Evolutionary conservation across 2,797 vertebrate genomes (phyloP), one percentile per base, ranked within the genome.

Genomic region (Tangara arthus): DNA sequence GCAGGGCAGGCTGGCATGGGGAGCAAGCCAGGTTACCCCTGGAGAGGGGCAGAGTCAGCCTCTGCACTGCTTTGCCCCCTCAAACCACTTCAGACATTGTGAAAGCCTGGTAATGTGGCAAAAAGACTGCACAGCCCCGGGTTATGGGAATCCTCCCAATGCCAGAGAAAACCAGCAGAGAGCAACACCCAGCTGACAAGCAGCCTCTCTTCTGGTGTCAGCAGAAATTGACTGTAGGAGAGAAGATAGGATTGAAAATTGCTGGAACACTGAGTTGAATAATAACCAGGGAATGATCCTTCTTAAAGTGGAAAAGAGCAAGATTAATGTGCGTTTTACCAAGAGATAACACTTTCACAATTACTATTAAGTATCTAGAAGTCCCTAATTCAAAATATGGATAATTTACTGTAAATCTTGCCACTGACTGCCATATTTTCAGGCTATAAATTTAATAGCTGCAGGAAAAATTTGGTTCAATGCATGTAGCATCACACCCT

Each of bases 261-360:
- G 15, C 82, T 85, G 72, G 37, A 91, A 92, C 35, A 41, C 28
- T 0, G 10, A 46, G 55, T 22, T 90, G 82, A 91, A 81, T 89
- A 83, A 83, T 72, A 87, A 91, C 79, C n/a, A 65, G 32, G 65
- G 76, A 93, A 88, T 34, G 50, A 81, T 78, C 46, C 57, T 77
- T 68, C 87, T 78, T 75, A 63, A 78, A 86, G 53, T 65, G 57
- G 46, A 34, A 86, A 86, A 71, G 71, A 89, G 23, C 39, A 93
- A 94, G 93, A 91, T 94, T 94, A 95, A 93, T 72, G 82, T 52
- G n/a, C 39, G 5, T 95, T 96, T 94, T 91, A 89, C 65, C 24
- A 52, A 61, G 64, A 78, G 53, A 91, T 71, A 94, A 89, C 60
- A 41, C 23, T 88, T 91, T 57, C 1, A 8, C 79, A 89, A 75